phyloP scores from a whole-genome alignment of 1,140 invertebrate genomes.

The Drosophila nasuta region DNA sequence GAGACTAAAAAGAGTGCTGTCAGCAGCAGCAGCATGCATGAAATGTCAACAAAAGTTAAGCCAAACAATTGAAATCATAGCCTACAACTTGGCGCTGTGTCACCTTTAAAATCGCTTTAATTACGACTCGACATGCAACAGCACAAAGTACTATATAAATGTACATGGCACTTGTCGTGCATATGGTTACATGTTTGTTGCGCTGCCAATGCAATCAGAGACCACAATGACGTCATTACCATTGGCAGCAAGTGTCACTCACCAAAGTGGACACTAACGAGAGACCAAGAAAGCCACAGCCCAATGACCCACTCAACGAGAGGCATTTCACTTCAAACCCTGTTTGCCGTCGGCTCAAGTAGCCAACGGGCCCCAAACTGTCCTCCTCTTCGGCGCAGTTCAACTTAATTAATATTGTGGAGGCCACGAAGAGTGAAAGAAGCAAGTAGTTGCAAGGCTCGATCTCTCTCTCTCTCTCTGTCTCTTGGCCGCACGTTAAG shows the following conservation, averaged over 20 bases:
- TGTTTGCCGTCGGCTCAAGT: conserved; percentile 39
- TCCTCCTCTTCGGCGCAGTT: conserved; percentile 14
- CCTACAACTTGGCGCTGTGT: background rate
- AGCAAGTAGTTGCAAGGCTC: conserved; percentile 18
- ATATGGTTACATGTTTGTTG: conserved; percentile 13
- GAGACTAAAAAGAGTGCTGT: conserved; percentile 1
- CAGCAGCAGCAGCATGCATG: background rate
- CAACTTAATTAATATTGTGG: conserved; percentile 75
- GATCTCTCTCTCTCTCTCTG: background rate
- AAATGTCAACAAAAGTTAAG: conserved; percentile 12
- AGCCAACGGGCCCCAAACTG: conserved; percentile 15
- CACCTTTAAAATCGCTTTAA: conserved; percentile 44
- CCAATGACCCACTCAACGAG: conserved; percentile 47
- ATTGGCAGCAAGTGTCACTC: conserved; percentile 67
- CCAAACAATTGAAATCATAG: conserved; percentile 25
- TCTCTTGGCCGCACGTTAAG: conserved; percentile 55
- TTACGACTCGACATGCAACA: conserved; percentile 60
- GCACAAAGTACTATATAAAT: background rate
- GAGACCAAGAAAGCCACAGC: conserved; percentile 31
- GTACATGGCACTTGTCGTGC: background rate
- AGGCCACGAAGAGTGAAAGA: background rate
- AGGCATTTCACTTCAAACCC: conserved; percentile 53
- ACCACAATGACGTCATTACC: conserved; percentile 77
- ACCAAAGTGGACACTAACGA: conserved; percentile 42
- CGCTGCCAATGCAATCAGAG: conserved; percentile 33